phyloP scores from a whole-genome alignment of 1,140 invertebrate species.

The Drosophila auraria region DNA sequence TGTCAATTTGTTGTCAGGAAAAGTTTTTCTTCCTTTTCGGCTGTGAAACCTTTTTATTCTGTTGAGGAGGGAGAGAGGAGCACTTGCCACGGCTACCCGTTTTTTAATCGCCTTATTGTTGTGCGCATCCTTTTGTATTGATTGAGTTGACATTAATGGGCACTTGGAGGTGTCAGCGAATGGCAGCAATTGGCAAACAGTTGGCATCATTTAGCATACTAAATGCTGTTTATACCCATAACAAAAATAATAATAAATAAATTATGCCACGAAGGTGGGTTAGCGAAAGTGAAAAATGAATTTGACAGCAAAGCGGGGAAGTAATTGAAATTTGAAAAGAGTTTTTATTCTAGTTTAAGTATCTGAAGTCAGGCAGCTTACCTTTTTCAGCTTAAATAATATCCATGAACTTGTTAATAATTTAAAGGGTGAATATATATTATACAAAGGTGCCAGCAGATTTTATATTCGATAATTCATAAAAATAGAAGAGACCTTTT shows the following conservation, averaged over 20 bases:
- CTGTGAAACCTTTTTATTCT: constrained; percentile 52
- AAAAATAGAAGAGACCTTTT: too few relatives aligned
- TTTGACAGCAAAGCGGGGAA: not conserved
- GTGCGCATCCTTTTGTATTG: constrained; percentile 53
- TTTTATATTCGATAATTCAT: too few relatives aligned
- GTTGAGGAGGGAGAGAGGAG: not conserved
- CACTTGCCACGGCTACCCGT: constrained; percentile 42
- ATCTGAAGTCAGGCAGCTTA: not conserved
- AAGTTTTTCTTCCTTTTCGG: constrained; percentile 52
- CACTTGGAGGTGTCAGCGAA: constrained; percentile 62
- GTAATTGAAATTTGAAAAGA: not conserved
- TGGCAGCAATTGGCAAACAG: constrained; percentile 71
- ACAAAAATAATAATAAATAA: constrained; percentile 27
- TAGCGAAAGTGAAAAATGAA: not conserved
- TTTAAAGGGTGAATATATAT: too few relatives aligned
- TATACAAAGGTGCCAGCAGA: too few relatives aligned
- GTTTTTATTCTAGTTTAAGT: not conserved
- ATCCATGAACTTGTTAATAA: too few relatives aligned
- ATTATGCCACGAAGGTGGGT: not conserved
- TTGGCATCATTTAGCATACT: constrained; percentile 38
- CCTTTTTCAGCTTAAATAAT: not conserved
- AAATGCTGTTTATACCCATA: constrained; percentile 10
- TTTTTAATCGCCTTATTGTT: constrained; percentile 60
- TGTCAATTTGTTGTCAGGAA: constrained; percentile 80
- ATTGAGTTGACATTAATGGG: constrained; percentile 82